These are phyloP conservation scores for Drosophila yooni DNA, from an alignment of 2,888 invertebrate species.

Conservation along the genomic window DNA sequence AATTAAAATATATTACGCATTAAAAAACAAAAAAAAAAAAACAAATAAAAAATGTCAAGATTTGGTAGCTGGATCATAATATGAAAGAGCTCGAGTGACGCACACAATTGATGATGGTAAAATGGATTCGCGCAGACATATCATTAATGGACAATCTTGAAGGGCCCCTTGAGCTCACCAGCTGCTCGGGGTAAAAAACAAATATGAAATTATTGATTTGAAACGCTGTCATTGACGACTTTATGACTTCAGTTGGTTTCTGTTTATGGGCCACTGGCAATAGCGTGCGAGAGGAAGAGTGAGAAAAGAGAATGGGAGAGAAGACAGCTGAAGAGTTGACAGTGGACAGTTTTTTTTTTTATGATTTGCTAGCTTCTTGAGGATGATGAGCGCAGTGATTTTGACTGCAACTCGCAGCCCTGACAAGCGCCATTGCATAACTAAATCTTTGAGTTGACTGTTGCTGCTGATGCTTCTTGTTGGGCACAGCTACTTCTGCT, in stretches of 20 bases:
- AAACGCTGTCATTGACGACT: constrained; percentile 72
- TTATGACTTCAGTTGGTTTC: constrained; percentile 68
- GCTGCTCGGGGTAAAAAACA: constrained; percentile 24
- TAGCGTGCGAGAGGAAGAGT: constrained; percentile 25
- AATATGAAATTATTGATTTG: constrained; percentile 69
- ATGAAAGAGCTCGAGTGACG: constrained; percentile 20
- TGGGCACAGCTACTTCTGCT: constrained; percentile 44
- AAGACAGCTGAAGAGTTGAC: constrained; percentile 69
- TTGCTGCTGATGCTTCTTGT: constrained; percentile 29
- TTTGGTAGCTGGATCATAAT: constrained; percentile 17
- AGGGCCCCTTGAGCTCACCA: constrained; percentile 21
- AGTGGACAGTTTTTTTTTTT: constrained; percentile 74
- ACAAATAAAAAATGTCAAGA: constrained; percentile 2
- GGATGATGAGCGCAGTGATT: constrained; percentile 51
- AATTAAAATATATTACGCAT: background rate
- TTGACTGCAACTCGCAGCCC: constrained; percentile 41
- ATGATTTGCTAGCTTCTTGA: constrained; percentile 67
- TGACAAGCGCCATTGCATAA: constrained; percentile 68
- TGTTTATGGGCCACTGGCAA: constrained; percentile 56
- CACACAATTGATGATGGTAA: constrained; percentile 29
- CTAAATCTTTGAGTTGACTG: constrained; percentile 39
- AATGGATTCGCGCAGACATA: constrained; percentile 33
- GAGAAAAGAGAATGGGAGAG: constrained; percentile 34
- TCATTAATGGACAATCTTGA: constrained; percentile 39
- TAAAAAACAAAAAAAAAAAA: background rate